Base-by-base conservation (phyloP, 2,113 vertebrate genomes). In the Bubo bubo region DNA sequence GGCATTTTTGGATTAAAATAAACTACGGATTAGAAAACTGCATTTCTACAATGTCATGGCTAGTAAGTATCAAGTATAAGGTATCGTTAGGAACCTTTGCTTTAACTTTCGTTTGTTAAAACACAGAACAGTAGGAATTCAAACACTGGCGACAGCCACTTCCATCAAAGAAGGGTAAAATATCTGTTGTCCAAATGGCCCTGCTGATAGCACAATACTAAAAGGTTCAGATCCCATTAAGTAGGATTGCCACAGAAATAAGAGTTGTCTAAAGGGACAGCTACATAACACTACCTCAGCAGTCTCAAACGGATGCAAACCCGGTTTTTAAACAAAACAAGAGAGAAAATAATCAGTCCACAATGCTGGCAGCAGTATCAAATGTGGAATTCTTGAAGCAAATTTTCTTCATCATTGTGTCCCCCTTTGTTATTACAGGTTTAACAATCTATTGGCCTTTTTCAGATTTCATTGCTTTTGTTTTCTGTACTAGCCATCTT, bases 91-190 rank as follows among this genome's bases (percentile, higher is more conserved):
- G 59, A 95, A 55, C 23, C 14, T 67, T 9, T 35, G 19, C 63
- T 76, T 64, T 64, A 47, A 14, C 27, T 45, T 71, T 18, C 34
- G 10, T 49, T 88, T 74, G 56, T 30, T 86, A 39, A 82, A 79
- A 73, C 8, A 55, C 1, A 41, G 35, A 73, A 19, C 6, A 52
- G 27, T 2, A 83, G 56, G n/a, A 79, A 88, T 59, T 39, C 37
- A 64, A 84, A 14, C 0, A n/a, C 1, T 1, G 1, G 12, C 1
- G 12, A 24, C 21, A 24, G 49, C 3, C 68, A 39, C 39, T 56
- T 27, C 12, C 41, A 47, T 6, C 15, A 18, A 28, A 72, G 52
- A 26, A 30, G 82, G 16, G 21, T 12, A 21, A 60, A 66, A 32
- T 52, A 49, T 6, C n/a, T 83, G 27, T 19, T 62, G 34, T 11